Base-by-base conservation (phyloP, 2,113 vertebrate genomes). In the Nibea coibor region DNA sequence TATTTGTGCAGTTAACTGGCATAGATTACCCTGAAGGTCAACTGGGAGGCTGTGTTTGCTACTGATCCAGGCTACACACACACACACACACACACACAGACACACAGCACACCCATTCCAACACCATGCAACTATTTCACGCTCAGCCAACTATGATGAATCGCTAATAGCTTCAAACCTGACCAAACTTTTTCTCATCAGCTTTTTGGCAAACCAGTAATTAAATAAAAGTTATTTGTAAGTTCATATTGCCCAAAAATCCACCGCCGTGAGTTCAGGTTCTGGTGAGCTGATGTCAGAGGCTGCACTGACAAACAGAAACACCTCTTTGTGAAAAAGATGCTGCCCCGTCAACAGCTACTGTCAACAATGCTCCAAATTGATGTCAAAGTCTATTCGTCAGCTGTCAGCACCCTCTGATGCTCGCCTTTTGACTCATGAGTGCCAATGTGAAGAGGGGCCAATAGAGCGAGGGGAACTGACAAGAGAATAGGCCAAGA, bases 1-100 rank as follows among this genome's bases (percentile, higher is more conserved):
- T 68, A 53, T 72, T 82, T 85, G 75, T 82, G 72, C 42, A 56
- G 62, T 59, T 71, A 75, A 71, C 75, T 72, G 59, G 72, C 72
- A 68, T 64, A 48, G 48, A 67, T 75, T 73, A 78, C 70, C 63
- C 24, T 57, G 31, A 67, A 88, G 75, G 82, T 79, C 71, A 81
- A 57, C 74, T 75, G 65, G 75, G 65, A 84, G 73, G 50, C 51
- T 59, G 28, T 45, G 50, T 67, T 72, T 67, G 59, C 66, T 72
- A 47, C 82, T 28, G 45, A 81, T 80, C 24, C 68, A 70, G 42
- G 35, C 62, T 10, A 53, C 26, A 74, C 19, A 28, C 14, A 16
- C 50, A 50, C 51, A 45, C 47, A 62, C 26, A 63, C 35, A 74
- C 35, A 5, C 68, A 22, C 31, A 35, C 31, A 35, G 6, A 35